These are phyloP conservation scores for Fukomys damarensis DNA, from an alignment of 2,113 vertebrate species.

Conservation along the genomic window DNA sequence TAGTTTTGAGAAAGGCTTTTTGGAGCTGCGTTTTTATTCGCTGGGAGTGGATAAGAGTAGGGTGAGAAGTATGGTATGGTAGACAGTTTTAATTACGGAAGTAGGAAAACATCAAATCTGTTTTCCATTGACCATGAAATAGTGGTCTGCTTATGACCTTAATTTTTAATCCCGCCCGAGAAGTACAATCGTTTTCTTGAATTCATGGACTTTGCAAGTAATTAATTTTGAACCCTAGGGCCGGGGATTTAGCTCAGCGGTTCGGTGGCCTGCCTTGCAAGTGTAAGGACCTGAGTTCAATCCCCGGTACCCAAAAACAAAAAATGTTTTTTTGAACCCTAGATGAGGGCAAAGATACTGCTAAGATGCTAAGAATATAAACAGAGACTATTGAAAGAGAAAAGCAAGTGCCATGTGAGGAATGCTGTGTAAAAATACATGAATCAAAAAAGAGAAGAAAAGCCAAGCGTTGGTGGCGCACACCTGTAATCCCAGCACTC, in stretches of 20 bases:
- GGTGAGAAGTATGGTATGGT: not conserved
- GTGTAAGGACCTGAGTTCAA: no score
- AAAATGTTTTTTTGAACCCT: no score
- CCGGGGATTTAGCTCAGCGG: no score
- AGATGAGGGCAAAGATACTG: not conserved
- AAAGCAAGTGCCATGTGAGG: not conserved
- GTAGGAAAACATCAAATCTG: not conserved
- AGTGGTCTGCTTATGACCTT: not conserved
- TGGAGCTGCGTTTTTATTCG: not conserved
- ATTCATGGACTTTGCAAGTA: not conserved
- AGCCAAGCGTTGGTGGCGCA: no score
- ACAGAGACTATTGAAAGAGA: not conserved
- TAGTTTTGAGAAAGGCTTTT: not conserved
- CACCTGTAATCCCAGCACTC: no score
- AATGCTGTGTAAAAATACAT: not conserved
- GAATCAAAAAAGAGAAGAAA: no score
- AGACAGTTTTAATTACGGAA: conserved; percentile 31
- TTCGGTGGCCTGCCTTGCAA: no score
- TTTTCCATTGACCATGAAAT: not conserved
- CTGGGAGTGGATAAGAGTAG: not conserved
- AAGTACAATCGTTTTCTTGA: not conserved
- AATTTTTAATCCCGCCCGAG: conserved; percentile 26
- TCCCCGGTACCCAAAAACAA: no score
- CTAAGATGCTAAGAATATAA: not conserved
- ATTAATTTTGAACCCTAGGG: not conserved